Evolutionary conservation across 64 coral and sea anemone species (phyloP).

Genomic region (Hydrozoanthus tunicans): DNA sequence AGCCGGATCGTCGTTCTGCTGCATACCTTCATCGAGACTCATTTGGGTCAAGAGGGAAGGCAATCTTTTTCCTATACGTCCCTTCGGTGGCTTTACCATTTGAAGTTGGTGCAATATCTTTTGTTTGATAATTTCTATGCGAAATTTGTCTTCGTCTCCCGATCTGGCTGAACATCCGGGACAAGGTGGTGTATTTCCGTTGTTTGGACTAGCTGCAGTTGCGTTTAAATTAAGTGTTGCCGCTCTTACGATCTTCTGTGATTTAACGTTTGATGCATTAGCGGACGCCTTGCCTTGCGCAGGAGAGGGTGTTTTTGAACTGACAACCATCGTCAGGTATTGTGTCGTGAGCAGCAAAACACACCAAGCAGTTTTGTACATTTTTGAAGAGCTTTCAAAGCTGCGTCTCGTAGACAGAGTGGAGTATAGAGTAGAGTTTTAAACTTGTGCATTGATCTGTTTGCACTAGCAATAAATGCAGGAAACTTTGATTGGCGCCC

Average conservation of each 20-base stretch:
- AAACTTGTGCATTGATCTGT: constrained; percentile 38
- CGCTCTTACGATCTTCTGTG: neutral
- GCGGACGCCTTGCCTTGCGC: neutral
- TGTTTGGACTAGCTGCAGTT: neutral
- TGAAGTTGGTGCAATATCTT: constrained; percentile 25
- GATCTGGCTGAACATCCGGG: constrained; percentile 50
- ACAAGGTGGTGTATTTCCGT: constrained; percentile 42
- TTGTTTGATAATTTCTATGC: constrained; percentile 12
- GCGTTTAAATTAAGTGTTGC: neutral
- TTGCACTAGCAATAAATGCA: constrained; percentile 56
- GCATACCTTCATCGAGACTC: neutral
- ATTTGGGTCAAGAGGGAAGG: constrained; percentile 1
- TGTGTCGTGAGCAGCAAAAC: neutral
- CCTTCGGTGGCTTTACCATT: neutral
- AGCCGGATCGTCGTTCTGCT: constrained; percentile 22
- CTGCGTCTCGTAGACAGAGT: constrained; percentile 7
- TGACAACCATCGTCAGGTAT: constrained; percentile 21
- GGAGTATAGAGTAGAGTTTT: constrained; percentile 12
- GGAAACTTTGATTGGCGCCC: constrained; percentile 41
- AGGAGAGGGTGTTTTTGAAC: neutral
- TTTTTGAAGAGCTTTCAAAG: constrained; percentile 27
- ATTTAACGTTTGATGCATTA: constrained; percentile 15
- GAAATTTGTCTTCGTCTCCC: constrained; percentile 23
- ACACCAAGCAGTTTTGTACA: neutral
- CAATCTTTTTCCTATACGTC: constrained; percentile 11